These are phyloP conservation scores for Andrena praecox DNA, from an alignment of 2,888 invertebrate species.

Conservation along the genomic window DNA sequence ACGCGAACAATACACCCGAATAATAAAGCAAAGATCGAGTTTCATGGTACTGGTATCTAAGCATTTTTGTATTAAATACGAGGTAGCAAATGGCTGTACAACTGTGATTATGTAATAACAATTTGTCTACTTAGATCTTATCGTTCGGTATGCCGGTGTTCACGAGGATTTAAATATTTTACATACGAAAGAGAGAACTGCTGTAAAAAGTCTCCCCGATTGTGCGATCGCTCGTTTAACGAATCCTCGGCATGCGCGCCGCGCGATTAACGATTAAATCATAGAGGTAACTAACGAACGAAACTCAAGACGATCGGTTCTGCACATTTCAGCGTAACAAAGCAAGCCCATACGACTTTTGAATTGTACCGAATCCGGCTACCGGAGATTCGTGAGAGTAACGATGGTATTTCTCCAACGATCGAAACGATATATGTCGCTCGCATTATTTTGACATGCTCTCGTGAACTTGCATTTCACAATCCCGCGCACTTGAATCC, in stretches of 20 bases:
- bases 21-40: constrained; percentile 3
- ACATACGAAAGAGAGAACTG: constrained; percentile 42
- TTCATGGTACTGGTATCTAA: constrained; percentile 55
- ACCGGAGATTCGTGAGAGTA: background rate
- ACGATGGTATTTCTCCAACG: background rate
- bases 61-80: constrained; percentile 71
- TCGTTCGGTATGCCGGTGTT: constrained; percentile 52
- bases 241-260: constrained; percentile 17
- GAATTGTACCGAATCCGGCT: background rate
- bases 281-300: background rate
- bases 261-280: constrained; percentile 24
- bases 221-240: constrained; percentile 27
- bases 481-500: background rate
- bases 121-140: constrained; percentile 56
- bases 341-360: constrained; percentile 63
- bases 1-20: constrained; percentile 1
- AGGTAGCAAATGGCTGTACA: constrained; percentile 75
- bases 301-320: background rate
- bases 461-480: background rate
- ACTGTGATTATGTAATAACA: constrained; percentile 71
- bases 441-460: constrained; percentile 56
- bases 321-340: constrained; percentile 15
- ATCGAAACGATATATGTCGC: background rate
- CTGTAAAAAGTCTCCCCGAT: constrained; percentile 39
- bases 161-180: constrained; percentile 58